Conservation (phyloP, 2,797 vertebrate genomes). For the Gephyroberyx darwinii region DNA sequence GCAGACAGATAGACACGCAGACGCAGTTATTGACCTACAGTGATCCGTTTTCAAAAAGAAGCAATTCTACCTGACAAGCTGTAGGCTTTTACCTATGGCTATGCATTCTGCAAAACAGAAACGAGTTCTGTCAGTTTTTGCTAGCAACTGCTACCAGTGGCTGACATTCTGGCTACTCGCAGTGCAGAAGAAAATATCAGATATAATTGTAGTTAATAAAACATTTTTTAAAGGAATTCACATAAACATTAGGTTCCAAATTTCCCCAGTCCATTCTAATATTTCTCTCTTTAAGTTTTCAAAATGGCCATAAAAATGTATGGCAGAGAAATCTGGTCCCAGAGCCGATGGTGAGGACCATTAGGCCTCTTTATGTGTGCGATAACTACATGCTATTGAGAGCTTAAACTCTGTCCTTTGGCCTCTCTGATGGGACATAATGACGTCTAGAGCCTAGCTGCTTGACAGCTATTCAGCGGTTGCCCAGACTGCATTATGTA, state of each 20-base stretch:
- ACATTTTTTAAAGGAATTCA: neutral
- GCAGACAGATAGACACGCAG: conserved; percentile 15
- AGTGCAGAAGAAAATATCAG: neutral
- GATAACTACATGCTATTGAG: neutral
- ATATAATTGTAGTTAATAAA: neutral
- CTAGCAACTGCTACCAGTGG: conserved; percentile 21
- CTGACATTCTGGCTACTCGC: neutral
- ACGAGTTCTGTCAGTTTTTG: conserved; percentile 35
- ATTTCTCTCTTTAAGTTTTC: neutral
- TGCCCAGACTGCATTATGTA: neutral
- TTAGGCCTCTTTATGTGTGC: neutral
- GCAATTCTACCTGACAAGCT: conserved; percentile 44
- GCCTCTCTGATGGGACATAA: neutral
- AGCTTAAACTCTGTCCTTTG: neutral
- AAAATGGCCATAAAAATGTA: conserved; percentile 15
- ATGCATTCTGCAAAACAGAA: conserved; percentile 35
- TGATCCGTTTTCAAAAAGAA: conserved; percentile 36
- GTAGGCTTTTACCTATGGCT: conserved; percentile 22
- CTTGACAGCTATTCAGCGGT: too few relatives aligned
- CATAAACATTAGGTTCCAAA: neutral
- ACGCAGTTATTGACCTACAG: conserved; percentile 46
- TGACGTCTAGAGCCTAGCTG: too few relatives aligned
- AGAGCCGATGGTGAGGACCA: neutral
- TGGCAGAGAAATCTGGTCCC: neutral
- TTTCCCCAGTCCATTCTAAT: conserved; percentile 3